These are phyloP conservation scores for Corapipo altera DNA, from an alignment of 2,113 vertebrate species.

Conservation along the genomic window DNA sequence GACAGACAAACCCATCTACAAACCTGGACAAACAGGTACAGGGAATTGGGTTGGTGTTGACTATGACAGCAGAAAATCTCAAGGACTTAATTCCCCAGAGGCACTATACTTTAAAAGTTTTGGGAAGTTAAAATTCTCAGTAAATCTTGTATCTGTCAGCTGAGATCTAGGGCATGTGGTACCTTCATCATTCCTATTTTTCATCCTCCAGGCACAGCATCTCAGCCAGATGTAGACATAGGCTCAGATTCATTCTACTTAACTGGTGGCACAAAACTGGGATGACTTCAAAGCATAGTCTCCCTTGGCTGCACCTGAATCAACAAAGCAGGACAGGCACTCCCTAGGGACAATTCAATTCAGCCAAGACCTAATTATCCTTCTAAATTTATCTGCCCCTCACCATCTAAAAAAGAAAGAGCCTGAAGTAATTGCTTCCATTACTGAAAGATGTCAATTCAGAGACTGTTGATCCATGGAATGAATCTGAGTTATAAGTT, in stretches of 20 bases:
- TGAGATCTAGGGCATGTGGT: background rate
- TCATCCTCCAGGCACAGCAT: background rate
- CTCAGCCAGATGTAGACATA: background rate
- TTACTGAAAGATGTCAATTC: background rate
- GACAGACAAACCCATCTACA: slow-evolving; percentile 79
- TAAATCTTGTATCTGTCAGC: background rate
- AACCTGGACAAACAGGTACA: slow-evolving; percentile 68
- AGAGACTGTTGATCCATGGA: background rate
- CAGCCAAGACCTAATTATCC: background rate
- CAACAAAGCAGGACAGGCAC: background rate
- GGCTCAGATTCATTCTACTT: background rate
- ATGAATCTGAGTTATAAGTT: background rate
- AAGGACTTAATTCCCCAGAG: background rate
- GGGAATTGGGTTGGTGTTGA: background rate
- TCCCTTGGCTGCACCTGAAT: background rate
- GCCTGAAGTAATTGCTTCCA: background rate
- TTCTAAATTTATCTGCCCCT: background rate
- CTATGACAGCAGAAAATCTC: background rate
- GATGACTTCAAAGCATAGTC: background rate
- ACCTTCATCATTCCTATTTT: background rate
- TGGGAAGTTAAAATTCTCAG: background rate
- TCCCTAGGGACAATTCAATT: background rate
- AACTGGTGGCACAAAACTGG: background rate
- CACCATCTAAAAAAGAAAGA: background rate
- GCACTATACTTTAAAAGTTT: background rate